Conservation (phyloP, 2,797 vertebrate genomes). For the Moxostoma hubbsi region DNA sequence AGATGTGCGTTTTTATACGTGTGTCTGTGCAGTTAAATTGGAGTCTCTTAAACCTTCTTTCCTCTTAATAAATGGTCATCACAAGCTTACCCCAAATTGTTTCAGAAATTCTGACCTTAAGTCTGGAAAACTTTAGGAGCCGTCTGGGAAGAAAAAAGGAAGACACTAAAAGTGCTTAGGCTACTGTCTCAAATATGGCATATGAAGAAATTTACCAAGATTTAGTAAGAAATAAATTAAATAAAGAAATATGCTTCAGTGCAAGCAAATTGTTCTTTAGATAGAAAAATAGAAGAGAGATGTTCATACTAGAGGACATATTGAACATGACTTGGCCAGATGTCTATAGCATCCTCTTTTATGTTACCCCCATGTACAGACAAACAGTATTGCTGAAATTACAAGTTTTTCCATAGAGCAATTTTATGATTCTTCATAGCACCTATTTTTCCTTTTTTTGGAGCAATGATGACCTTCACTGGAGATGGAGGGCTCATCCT, state of each 20-base stretch:
- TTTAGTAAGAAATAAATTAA: no score
- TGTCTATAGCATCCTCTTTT: neutral
- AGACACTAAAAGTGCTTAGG: no score
- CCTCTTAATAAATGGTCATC: slow-evolving; percentile 62
- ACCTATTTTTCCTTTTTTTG: neutral
- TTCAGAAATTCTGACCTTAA: slow-evolving; percentile 62
- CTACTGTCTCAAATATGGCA: neutral
- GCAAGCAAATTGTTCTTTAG: no score
- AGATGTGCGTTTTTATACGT: neutral
- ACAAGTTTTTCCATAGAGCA: slow-evolving; percentile 54
- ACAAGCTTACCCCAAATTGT: slow-evolving; percentile 62
- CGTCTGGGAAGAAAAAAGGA: slow-evolving; percentile 65
- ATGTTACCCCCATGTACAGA: slow-evolving; percentile 53
- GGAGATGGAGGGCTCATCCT: slow-evolving; percentile 38
- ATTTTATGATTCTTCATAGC: slow-evolving; percentile 40
- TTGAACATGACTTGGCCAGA: no score
- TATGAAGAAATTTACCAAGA: neutral
- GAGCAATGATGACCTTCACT: slow-evolving; percentile 12
- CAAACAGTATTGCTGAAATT: slow-evolving; percentile 72
- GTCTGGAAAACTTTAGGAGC: slow-evolving; percentile 65
- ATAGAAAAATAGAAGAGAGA: no score
- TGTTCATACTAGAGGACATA: no score
- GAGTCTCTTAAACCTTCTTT: neutral
- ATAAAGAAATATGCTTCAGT: no score
- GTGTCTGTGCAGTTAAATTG: slow-evolving; percentile 5